Evolutionary conservation across 2,888 invertebrate species (phyloP), one percentile per base, ranked within the genome.

Genomic region (Cynaeus angustus): DNA sequence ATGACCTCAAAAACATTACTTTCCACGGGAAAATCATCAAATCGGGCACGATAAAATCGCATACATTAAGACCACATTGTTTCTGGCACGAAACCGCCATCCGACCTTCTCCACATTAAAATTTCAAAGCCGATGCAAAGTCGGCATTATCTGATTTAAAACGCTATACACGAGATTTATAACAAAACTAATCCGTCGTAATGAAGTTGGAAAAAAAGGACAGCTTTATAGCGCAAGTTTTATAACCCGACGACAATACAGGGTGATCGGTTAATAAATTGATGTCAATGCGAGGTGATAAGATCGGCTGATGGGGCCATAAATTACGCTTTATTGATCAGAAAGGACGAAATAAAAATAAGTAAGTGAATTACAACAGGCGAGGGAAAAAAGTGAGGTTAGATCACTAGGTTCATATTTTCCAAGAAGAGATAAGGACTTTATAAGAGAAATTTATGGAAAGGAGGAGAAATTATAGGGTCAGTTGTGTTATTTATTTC

Each of bases 31-130:
- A 65, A 65, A 64, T 52, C 64, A 64, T 64, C 64, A 30, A 30
- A 64, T 38, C 52, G 30, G 13, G 53, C 43, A 65, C 65, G 65
- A 65, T 65, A 65, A 53, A 41, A 65, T 65, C 65, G 65, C 53
- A 65, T 65, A 55, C 55, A 65, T 65, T 65, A 65, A 65, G 55
- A 61, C 37, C 37, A 45, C 59, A 59, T 46, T 59, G 59, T 59
- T 46, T 59, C 59, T 14, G 13, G 50, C 61, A 61, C 61, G 61
- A 61, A 61, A 61, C 48, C 59, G 10, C 16, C 46, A 30, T 16
- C 50, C 43, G 58, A 38, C 55, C 55, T 33, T 26, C 53, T 30
- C 5, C 43, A 41, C 26, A 46, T 59, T 59, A 46, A 59, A 59
- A 59, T 61, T 61, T 50, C 61, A 61, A 61, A 61, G 13, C 45